Evolutionary conservation across 2,888 invertebrate species (phyloP).

Genomic region (Nezara viridula): DNA sequence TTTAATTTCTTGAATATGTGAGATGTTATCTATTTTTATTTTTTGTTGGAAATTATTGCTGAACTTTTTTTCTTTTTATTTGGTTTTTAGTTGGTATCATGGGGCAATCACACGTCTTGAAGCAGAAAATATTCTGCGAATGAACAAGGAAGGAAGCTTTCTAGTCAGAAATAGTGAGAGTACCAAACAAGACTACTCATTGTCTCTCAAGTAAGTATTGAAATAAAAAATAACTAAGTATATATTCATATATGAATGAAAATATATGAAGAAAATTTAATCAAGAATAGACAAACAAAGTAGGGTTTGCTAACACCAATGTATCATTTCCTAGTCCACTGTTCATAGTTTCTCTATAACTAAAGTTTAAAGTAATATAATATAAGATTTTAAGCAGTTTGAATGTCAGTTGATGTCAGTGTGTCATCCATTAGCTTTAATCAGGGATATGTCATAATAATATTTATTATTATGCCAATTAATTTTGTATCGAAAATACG

Average conservation of each 20-base stretch:
- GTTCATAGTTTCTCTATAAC: too few relatives aligned
- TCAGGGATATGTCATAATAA: too few relatives aligned
- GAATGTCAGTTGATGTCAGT: too few relatives aligned
- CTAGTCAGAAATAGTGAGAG: constrained; percentile 95
- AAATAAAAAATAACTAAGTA: not conserved
- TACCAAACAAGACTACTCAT: constrained; percentile 91
- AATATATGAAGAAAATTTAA: too few relatives aligned
- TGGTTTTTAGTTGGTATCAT: constrained; percentile 94
- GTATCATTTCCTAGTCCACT: too few relatives aligned
- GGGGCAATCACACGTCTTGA: constrained; percentile 92
- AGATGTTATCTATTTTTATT: not conserved
- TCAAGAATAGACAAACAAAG: too few relatives aligned
- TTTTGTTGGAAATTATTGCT: not conserved
- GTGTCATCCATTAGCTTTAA: too few relatives aligned
- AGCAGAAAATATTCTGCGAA: constrained; percentile 88
- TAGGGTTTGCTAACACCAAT: too few relatives aligned
- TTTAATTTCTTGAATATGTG: not conserved
- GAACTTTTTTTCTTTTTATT: not conserved
- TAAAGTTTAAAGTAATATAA: too few relatives aligned
- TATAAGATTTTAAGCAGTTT: too few relatives aligned
- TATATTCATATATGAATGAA: not conserved
- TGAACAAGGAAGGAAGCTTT: constrained; percentile 91
- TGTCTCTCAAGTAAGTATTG: constrained; percentile 90
- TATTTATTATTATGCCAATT: too few relatives aligned
- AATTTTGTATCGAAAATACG: too few relatives aligned